A percentile compares a stretch with the other conserved stretches of the same genome.
Evolutionary conservation across 64 coral and sea anemone genomes (phyloP).

Genomic region (Stichodactyla helianthus): DNA sequence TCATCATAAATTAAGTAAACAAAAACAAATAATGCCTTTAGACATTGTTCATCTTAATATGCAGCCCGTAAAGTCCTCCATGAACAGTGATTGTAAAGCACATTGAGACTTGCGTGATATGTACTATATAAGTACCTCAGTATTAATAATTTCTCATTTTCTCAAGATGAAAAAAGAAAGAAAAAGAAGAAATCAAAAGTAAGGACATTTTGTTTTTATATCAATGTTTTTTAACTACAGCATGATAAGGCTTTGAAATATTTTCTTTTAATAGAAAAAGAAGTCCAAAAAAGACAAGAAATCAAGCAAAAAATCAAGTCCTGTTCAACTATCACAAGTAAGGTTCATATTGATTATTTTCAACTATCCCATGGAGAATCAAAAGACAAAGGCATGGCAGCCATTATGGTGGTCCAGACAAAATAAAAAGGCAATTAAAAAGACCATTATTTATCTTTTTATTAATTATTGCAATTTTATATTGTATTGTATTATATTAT

Average conservation of each 20-base stretch:
- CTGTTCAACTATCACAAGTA: conserved; percentile 84
- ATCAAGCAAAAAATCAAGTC: conserved; percentile 47
- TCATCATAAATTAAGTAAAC: neutral
- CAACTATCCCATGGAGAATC: no score
- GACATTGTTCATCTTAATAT: no score
- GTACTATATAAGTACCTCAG: no score
- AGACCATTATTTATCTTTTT: no score
- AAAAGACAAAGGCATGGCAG: neutral
- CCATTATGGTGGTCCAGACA: no score
- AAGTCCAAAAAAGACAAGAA: conserved; percentile 49
- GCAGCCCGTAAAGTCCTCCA: no score
- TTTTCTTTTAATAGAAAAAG: conserved; percentile 50
- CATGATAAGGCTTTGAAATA: no score
- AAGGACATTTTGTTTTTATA: neutral
- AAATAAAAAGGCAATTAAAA: no score
- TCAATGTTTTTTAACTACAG: neutral
- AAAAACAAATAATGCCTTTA: neutral
- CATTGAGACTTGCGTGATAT: no score
- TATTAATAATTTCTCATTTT: neutral
- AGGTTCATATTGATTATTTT: neutral
- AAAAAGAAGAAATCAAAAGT: conserved; percentile 7
- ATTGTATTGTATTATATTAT: no score
- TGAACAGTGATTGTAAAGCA: no score
- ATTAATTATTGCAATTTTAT: no score
- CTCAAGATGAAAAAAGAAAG: neutral